These are phyloP conservation scores for Thunnus albacares DNA, from an alignment of 2,797 vertebrate genomes.

Conservation along the genomic window DNA sequence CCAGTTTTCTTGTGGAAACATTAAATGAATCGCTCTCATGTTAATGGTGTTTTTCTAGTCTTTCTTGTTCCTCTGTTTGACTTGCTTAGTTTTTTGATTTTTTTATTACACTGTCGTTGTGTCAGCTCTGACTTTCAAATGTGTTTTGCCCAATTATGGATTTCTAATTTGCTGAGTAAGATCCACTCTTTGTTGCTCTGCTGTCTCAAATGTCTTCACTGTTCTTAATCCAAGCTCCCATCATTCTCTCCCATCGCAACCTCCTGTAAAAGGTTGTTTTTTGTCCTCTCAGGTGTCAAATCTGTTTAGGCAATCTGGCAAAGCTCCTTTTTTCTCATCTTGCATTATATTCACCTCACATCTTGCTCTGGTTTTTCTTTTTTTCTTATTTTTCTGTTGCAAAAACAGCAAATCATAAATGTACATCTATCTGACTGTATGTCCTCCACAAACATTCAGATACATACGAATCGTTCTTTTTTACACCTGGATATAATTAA, in stretches of 20 bases:
- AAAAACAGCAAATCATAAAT: neutral
- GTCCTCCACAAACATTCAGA: neutral
- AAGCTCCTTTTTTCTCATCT: slow-evolving; percentile 14
- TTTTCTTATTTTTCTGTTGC: neutral
- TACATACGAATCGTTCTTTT: neutral
- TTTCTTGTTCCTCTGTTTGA: neutral
- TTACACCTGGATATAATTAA: neutral
- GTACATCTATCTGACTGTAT: neutral
- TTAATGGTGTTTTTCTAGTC: slow-evolving; percentile 16
- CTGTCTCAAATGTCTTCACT: slow-evolving; percentile 1
- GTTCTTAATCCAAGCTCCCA: slow-evolving; percentile 8
- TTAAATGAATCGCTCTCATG: slow-evolving; percentile 29
- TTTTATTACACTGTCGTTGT: neutral
- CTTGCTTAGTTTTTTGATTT: neutral
- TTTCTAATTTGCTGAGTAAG: slow-evolving; percentile 6
- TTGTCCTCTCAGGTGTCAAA: slow-evolving; percentile 5
- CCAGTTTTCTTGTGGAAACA: slow-evolving; percentile 28
- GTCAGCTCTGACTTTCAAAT: slow-evolving; percentile 9
- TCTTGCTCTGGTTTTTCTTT: neutral
- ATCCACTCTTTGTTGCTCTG: neutral
- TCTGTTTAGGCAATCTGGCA: slow-evolving; percentile 14
- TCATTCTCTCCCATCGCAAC: slow-evolving; percentile 3
- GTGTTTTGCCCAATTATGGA: slow-evolving; percentile 19
- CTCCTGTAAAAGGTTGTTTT: slow-evolving; percentile 11
- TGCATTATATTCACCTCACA: slow-evolving; percentile 17